Base-by-base conservation (phyloP, 2,888 invertebrate species). In the Heliconius charithonia region DNA sequence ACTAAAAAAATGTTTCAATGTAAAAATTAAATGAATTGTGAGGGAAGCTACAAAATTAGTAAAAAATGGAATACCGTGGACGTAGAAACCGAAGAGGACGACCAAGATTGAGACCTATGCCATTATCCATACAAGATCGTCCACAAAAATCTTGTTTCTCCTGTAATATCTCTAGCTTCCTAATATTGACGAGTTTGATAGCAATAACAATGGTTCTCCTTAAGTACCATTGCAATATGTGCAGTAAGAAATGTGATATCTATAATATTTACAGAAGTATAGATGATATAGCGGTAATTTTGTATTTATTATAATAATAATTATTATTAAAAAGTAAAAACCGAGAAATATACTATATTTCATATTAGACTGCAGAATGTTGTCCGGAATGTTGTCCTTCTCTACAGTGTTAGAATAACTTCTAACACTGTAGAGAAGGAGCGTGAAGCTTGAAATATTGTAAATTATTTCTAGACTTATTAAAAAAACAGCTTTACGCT, bases 151-250 rank as follows among this genome's bases (percentile, higher is more conserved):
- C 87, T 82, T 85, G 83, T 1, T 84, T 88, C 32, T 71, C 88
- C 4, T 85, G 83, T 65, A 83, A 84, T 16, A 37, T 93, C 3
- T 88, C 85, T 80, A 90, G 85, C 78, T 85, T 90, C 25, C 72
- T 93, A 7, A 86, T 93, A 51, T 78, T 92, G 82, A 83, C 86
- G 2, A 87, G 87, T 81, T 82, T 94, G 0, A 82, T 92, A 59
- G 87, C 85, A 2, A 78, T 92, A 0, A 86, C 92, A 4, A 93
- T 90, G 80, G 51, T 92, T 41, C 89, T 92, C 87, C 80, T 93
- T 41, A 90, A 93, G 25, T 87, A 89, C 75, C 92, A 93, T 65
- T 92, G 90, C 78, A 86, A 70, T 32, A 85, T 85, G 41, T 93
- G 92, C 79, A 84, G 73, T 22, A 81, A 86, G 2, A 90, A 87